Conservation (phyloP, 2,888 invertebrate genomes). For the Gisinianus flammeolus region DNA sequence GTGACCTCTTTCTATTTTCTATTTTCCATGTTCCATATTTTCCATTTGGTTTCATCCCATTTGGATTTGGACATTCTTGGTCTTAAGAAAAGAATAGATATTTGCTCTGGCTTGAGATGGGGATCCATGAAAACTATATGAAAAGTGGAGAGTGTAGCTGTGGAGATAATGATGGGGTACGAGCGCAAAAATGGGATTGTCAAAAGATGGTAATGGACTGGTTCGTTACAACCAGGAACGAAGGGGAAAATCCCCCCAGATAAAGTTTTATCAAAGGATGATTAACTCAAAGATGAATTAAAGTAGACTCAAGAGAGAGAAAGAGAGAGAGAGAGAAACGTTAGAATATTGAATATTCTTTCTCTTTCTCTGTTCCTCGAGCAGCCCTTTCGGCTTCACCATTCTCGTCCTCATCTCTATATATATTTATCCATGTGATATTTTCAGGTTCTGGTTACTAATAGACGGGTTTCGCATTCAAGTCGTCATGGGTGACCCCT, state of each 20-base stretch:
- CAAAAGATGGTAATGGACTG: slow-evolving; percentile 26
- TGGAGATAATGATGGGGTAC: slow-evolving; percentile 9
- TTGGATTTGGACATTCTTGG: background rate
- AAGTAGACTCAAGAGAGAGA: background rate
- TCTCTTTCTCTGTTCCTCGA: background rate
- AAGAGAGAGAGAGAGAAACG: no score
- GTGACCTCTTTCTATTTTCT: slow-evolving; percentile 23
- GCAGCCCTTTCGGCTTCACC: background rate
- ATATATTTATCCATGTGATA: slow-evolving; percentile 4
- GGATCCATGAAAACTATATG: background rate
- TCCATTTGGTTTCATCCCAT: background rate
- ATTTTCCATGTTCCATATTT: slow-evolving; percentile 18
- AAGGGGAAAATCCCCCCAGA: slow-evolving; percentile 10
- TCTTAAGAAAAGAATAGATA: no score
- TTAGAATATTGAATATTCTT: no score
- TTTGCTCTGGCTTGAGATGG: background rate
- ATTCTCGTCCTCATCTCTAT: background rate
- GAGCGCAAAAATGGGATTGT: background rate
- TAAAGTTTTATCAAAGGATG: slow-evolving; percentile 13
- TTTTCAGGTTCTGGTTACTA: slow-evolving; percentile 20
- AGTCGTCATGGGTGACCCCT: slow-evolving; percentile 46
- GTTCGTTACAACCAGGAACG: slow-evolving; percentile 24
- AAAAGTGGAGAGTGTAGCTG: slow-evolving; percentile 1
- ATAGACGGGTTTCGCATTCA: slow-evolving; percentile 47
- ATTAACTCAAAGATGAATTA: slow-evolving; percentile 26